phyloP scores from a whole-genome alignment of 1,140 invertebrate species.

The Ooceraea biroi region DNA sequence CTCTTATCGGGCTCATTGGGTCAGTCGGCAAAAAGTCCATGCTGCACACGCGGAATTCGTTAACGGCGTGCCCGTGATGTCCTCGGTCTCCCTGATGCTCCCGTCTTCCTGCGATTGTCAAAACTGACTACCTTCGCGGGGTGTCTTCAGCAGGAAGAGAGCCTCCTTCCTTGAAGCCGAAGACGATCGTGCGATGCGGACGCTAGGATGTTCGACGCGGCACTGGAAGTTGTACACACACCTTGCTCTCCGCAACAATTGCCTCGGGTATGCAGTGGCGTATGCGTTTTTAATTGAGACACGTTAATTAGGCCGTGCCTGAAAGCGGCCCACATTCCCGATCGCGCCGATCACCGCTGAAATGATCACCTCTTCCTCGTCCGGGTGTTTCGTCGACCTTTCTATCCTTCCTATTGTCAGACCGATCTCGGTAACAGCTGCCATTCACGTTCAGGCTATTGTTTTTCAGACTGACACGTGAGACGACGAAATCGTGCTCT shows the following conservation, averaged over 20 bases:
- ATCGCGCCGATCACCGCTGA: neutral
- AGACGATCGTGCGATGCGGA: slow-evolving; percentile 68
- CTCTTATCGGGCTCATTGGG: slow-evolving; percentile 81
- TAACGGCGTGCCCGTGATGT: slow-evolving; percentile 67
- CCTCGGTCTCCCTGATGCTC: neutral
- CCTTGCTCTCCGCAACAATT: slow-evolving; percentile 84
- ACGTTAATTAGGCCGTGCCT: slow-evolving; percentile 70
- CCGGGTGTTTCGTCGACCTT: neutral
- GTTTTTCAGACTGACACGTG: neutral
- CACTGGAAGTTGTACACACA: slow-evolving; percentile 79
- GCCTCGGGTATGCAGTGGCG: slow-evolving; percentile 83
- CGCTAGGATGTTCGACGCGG: slow-evolving; percentile 84
- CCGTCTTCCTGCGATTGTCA: slow-evolving; percentile 29
- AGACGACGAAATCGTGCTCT: slow-evolving; percentile 45
- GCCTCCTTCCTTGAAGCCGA: slow-evolving; percentile 4
- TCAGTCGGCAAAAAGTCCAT: slow-evolving; percentile 78
- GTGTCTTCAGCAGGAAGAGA: neutral
- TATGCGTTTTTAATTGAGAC: slow-evolving; percentile 82
- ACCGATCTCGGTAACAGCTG: neutral
- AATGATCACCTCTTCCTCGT: neutral
- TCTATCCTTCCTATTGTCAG: neutral
- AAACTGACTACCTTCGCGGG: slow-evolving; percentile 5
- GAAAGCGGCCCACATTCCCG: slow-evolving; percentile 38
- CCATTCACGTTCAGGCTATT: neutral
- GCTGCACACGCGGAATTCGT: slow-evolving; percentile 69